Evolutionary conservation across 2,888 invertebrate species (phyloP).

Genomic region (Netelia virgata): DNA sequence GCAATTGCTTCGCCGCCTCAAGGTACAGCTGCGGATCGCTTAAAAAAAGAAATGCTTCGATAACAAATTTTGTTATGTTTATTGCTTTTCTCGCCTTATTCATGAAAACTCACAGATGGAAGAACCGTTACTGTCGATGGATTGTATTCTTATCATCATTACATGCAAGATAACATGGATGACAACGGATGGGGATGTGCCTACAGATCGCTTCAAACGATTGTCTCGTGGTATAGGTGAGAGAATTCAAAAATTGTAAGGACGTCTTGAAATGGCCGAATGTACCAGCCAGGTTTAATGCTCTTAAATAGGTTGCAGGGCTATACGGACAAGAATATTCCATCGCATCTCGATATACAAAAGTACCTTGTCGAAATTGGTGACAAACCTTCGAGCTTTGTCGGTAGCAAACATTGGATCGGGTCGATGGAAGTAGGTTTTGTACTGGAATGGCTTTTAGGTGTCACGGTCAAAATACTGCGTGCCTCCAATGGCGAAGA

Average conservation of each 20-base stretch:
- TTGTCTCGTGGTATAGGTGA: conserved; percentile 97
- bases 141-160: conserved; percentile 97
- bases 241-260: conserved; percentile 63
- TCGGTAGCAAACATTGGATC: conserved; percentile 98
- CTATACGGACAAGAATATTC: conserved; percentile 91
- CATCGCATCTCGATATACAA: conserved; percentile 95
- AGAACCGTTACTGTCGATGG: conserved; percentile 90
- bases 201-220: conserved; percentile 98
- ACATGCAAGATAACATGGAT: conserved; percentile 97
- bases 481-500: conserved; percentile 95
- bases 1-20: conserved; percentile 83
- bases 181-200: conserved; percentile 99
- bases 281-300: neutral
- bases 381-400: conserved; percentile 94
- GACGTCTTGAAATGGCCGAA: neutral
- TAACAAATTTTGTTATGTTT: neutral
- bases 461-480: conserved; percentile 92
- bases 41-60: conserved; percentile 68
- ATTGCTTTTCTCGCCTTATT: conserved; percentile 31
- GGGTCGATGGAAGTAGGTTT: conserved; percentile 99
- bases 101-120: conserved; percentile 77
- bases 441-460: conserved; percentile 93
- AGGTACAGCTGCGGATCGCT: conserved; percentile 74
- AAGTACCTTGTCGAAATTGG: conserved; percentile 97
- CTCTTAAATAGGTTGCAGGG: conserved; percentile 89